These are phyloP conservation scores for Campoplex capitator DNA, from an alignment of 2,888 invertebrate species.

Conservation along the genomic window DNA sequence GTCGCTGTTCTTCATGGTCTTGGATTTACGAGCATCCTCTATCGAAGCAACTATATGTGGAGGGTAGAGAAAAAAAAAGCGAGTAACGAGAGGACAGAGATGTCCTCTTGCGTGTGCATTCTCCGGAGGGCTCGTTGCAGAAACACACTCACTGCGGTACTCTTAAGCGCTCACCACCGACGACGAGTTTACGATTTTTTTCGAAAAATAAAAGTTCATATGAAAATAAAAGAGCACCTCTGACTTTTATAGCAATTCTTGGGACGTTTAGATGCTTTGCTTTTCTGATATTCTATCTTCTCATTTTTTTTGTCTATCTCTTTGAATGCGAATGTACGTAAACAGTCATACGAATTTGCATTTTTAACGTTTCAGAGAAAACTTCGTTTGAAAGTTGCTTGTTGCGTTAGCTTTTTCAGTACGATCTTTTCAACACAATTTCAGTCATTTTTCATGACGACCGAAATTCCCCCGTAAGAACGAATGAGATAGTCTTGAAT, in stretches of 20 bases:
- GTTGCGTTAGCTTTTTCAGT: neutral
- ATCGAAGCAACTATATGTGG: conserved; percentile 26
- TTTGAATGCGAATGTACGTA: conserved; percentile 27
- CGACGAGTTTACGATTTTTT: conserved; percentile 47
- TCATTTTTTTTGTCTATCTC: conserved; percentile 30
- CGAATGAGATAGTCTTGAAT: neutral
- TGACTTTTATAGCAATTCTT: conserved; percentile 42
- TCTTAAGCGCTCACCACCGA: conserved; percentile 6
- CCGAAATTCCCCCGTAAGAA: neutral
- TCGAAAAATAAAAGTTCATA: neutral
- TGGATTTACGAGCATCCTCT: conserved; percentile 48
- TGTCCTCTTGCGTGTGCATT: conserved; percentile 29
- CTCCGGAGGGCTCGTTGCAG: conserved; percentile 34
- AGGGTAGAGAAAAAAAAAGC: conserved; percentile 17
- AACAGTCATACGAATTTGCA: conserved; percentile 31
- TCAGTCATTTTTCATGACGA: neutral
- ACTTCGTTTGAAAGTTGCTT: conserved; percentile 26
- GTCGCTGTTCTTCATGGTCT: conserved; percentile 52
- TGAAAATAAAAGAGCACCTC: neutral
- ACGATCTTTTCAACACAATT: conserved; percentile 5
- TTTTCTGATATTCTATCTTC: conserved; percentile 11
- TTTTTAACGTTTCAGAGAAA: conserved; percentile 15
- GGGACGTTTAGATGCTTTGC: neutral
- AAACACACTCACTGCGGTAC: conserved; percentile 41
- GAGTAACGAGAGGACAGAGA: conserved; percentile 33